Conservation (phyloP, 2,797 vertebrate species). For the Lepilemur ruficaudatus region DNA sequence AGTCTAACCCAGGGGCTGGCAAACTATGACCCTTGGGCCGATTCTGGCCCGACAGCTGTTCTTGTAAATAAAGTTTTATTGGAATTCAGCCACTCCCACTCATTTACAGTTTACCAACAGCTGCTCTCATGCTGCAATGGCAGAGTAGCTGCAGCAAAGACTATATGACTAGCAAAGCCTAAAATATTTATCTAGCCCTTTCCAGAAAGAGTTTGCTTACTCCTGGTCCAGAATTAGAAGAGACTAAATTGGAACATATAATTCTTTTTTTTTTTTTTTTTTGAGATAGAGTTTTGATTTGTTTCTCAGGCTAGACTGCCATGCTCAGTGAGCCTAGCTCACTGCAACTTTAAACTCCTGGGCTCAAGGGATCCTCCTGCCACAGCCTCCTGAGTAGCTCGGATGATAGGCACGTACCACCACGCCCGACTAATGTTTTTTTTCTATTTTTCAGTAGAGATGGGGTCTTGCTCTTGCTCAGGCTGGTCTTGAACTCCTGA, state of each 20-base stretch:
- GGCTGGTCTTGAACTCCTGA: no score
- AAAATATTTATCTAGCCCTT: slow-evolving; percentile 45
- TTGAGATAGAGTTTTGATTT: no score
- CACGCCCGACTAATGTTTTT: no score
- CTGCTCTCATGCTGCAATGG: background rate
- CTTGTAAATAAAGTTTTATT: slow-evolving; percentile 4
- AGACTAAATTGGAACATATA: background rate
- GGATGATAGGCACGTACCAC: no score
- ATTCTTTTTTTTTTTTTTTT: background rate
- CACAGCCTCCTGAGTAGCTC: no score
- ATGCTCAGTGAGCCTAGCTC: no score
- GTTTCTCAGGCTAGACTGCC: no score
- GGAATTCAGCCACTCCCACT: background rate
- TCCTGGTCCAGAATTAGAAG: background rate
- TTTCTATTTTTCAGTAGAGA: no score
- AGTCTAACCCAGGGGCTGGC: background rate
- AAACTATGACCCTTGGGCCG: background rate
- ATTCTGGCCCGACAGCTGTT: background rate
- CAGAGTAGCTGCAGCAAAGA: background rate
- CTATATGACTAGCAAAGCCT: background rate
- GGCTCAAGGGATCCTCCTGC: no score
- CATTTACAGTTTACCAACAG: background rate
- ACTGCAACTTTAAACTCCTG: no score
- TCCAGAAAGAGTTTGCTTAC: background rate
- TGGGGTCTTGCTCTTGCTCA: no score